Percentiles rank a stretch among this genome's conserved stretches.
phyloP scores from a whole-genome alignment of 1,140 invertebrate species.

The Anoplolepis gracilipes region DNA sequence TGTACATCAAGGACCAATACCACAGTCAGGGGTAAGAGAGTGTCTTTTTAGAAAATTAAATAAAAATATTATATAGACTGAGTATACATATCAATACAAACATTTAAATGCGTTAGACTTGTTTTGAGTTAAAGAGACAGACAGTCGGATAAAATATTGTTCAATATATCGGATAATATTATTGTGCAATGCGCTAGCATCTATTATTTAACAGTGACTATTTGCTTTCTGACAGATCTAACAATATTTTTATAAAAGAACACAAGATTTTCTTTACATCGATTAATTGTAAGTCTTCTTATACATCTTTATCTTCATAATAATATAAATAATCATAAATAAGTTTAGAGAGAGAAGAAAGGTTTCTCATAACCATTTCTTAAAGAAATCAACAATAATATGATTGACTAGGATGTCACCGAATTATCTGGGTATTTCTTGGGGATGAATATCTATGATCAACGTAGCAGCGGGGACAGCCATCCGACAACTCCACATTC shows the following conservation, averaged over 20 bases:
- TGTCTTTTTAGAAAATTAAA: slow-evolving; percentile 19
- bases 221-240: background rate
- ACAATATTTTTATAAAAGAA: background rate
- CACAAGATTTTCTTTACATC: no score
- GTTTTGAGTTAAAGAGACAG: no score
- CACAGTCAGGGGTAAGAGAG: slow-evolving; percentile 76
- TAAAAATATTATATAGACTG: background rate
- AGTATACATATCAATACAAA: background rate
- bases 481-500: slow-evolving; percentile 79
- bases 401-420: slow-evolving; percentile 76
- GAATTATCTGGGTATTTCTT: slow-evolving; percentile 84
- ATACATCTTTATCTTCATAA: no score
- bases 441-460: slow-evolving; percentile 84
- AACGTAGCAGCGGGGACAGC: slow-evolving; percentile 78
- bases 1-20: slow-evolving; percentile 79
- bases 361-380: background rate
- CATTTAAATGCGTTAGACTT: background rate
- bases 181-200: background rate
- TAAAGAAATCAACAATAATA: background rate
- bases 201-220: background rate
- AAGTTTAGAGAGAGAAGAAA: background rate
- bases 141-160: no score
- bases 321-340: no score
- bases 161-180: background rate
- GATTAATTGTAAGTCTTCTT: no score